A percentile compares a stretch with the other conserved stretches of the same genome.
phyloP scores from a whole-genome alignment of 2,113 vertebrate species.

The Paedocypris sp. region DNA sequence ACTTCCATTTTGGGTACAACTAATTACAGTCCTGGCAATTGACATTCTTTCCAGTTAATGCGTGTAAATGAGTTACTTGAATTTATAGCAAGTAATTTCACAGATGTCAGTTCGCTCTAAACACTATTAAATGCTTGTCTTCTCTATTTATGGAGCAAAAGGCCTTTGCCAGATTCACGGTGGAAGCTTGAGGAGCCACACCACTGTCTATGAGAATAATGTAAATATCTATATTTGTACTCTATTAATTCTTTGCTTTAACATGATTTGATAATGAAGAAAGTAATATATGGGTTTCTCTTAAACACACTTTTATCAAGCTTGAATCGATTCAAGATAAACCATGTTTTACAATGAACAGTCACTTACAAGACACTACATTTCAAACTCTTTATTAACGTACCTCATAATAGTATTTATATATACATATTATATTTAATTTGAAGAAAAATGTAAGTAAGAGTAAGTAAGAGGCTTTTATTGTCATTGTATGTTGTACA shows the following conservation, averaged over 20 bases:
- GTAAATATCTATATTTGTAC: too few species aligned
- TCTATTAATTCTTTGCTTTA: too few species aligned
- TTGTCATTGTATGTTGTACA: too few species aligned
- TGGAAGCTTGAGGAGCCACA: neutral
- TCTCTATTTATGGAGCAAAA: neutral
- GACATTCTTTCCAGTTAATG: neutral
- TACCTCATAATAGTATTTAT: too few species aligned
- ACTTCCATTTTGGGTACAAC: neutral
- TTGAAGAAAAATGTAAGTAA: too few species aligned
- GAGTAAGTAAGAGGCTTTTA: too few species aligned
- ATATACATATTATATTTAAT: too few species aligned
- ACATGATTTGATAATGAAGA: neutral
- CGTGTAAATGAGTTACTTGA: neutral
- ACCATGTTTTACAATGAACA: too few species aligned
- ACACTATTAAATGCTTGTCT: neutral
- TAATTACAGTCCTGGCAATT: neutral
- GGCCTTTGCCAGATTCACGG: neutral
- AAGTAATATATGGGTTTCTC: neutral
- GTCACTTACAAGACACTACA: too few species aligned
- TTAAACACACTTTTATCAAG: too few species aligned
- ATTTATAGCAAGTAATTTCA: neutral
- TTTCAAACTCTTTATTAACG: too few species aligned
- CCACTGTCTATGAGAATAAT: neutral
- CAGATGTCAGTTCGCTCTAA: neutral
- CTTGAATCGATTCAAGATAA: too few species aligned